phyloP scores from a whole-genome alignment of 2,888 invertebrate genomes.

The Phlogophora meticulosa region DNA sequence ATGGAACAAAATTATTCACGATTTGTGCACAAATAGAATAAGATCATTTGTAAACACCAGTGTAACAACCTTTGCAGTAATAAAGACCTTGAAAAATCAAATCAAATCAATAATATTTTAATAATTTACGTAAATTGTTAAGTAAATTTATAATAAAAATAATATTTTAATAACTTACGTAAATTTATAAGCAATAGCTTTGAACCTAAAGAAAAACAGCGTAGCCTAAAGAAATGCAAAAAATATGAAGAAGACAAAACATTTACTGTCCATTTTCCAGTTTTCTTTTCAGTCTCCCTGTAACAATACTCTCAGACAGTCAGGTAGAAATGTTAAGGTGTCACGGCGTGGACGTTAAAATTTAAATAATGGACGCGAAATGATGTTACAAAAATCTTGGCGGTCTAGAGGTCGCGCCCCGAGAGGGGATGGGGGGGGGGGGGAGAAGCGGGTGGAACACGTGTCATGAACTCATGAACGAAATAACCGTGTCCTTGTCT shows the following conservation, averaged over 20 bases:
- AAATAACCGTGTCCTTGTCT: slow-evolving; percentile 20
- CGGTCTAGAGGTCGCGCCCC: slow-evolving; percentile 6
- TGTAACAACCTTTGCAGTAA: too few relatives aligned
- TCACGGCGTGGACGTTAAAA: slow-evolving; percentile 45
- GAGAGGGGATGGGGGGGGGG: too few relatives aligned
- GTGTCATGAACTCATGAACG: slow-evolving; percentile 35
- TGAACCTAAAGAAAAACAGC: slow-evolving; percentile 12
- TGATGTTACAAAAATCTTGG: slow-evolving; percentile 51
- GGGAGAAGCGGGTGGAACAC: slow-evolving; percentile 5
- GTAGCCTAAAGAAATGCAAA: not conserved
- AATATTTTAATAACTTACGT: not conserved
- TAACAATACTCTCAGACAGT: slow-evolving; percentile 51
- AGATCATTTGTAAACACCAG: too few relatives aligned
- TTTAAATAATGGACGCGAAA: slow-evolving; percentile 57
- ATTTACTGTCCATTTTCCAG: slow-evolving; percentile 14
- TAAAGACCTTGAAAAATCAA: too few relatives aligned
- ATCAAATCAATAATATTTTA: too few relatives aligned
- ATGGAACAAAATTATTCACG: too few relatives aligned
- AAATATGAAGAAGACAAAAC: slow-evolving; percentile 21
- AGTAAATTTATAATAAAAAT: too few relatives aligned
- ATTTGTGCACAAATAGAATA: too few relatives aligned
- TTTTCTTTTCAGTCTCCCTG: slow-evolving; percentile 27
- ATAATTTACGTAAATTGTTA: too few relatives aligned
- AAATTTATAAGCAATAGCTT: not conserved
- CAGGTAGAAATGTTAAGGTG: slow-evolving; percentile 41